Base-by-base conservation (phyloP, 2,113 vertebrate species). In the Kryptolebias marmoratus region DNA sequence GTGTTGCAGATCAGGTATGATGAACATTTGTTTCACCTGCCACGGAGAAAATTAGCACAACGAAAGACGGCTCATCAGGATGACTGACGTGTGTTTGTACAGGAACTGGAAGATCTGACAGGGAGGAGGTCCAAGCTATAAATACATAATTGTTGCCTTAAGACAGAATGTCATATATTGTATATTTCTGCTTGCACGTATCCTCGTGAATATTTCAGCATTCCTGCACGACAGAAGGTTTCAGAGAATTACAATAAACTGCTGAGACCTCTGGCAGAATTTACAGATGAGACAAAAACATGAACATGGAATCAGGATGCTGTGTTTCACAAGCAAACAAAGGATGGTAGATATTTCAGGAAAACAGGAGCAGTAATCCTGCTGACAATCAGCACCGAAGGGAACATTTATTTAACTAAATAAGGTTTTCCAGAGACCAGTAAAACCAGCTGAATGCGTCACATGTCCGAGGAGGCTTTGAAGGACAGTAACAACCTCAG, bases 401-500 rank as follows among this genome's bases (percentile, higher is more conserved):
- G 28, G 73, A 84, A 84, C 67, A 63, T 82, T 73, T 56, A 84
- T 81, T 77, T 52, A 61, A 30, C 66, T 56, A 28, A 71, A 63
- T 42, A 65, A 58, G 32, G 31, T 62, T 77, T 73, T 67, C 56
- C 10, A 45, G 45, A 76, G 60, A 67, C 45, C 69, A 50, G 80
- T 82, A 71, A 74, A 81, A 88, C 62, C 58, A 45, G 53, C 53
- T n/a, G 63, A 79, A 81, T 72, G 73, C 73, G 47, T 75, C 82
- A 77, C 69, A 85, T 82, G 83, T 74, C 77, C 82, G 14, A 36
- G 59, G 63, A 73, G 28, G 53, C 75, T 86, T 81, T 80, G 81
- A 86, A 84, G 77, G 79, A 83, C 71, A 84, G 61, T 71, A 84
- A 85, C 31, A 75, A 75, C 48, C 63, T 45, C 54, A 57, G 79